Evolutionary conservation across 1,140 invertebrate species (phyloP), one percentile per base, ranked within the genome.

Genomic region (Drosophila kepulauana): DNA sequence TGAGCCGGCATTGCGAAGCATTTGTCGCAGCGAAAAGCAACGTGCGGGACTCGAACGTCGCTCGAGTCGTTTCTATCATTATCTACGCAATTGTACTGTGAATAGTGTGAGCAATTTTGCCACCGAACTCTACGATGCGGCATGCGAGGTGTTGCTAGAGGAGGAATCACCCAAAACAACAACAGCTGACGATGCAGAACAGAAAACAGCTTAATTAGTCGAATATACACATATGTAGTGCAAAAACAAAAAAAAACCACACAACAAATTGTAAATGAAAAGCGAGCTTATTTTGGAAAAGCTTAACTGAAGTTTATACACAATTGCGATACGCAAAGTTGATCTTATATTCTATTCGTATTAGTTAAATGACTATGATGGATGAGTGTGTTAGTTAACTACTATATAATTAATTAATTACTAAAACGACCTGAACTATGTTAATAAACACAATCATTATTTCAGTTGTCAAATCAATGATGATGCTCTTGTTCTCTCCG

Each of bases 41-140:
- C 93, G 94, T 75, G 93, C 93, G 4, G 16, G 94, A 92, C 87
- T 93, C 93, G 87, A 94, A 93, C 78, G 95, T 93, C 91, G 84
- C 5, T 91, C 91, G 5, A 85, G 87, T 59, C 92, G 95, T 48
- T 95, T 95, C 87, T 95, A 94, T 92, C 94, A 95, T 84, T 95
- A 95, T 91, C 91, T 95, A 4, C 79, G 91, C 43, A 91, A 91
- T 67, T 70, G 75, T 70, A 54, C 68, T 11, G 62, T 35, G 1
- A 82, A 72, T 10, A 85, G 58, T 48, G 56, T 79, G 52, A 76
- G 75, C 16, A 92, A 51, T 45, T 92, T 91, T 28, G 70, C 82
- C 30, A 78, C 63, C 41, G 75, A 91, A 0, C 13, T 62, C 2
- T 92, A 85, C 33, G 91, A 92, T 48, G 59, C 49, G 3, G 84